A percentile compares a stretch with the other conserved stretches of the same genome.
These are phyloP conservation scores for Chlamydotis undulata DNA, from an alignment of 2,113 vertebrate genomes.

Conservation along the genomic window DNA sequence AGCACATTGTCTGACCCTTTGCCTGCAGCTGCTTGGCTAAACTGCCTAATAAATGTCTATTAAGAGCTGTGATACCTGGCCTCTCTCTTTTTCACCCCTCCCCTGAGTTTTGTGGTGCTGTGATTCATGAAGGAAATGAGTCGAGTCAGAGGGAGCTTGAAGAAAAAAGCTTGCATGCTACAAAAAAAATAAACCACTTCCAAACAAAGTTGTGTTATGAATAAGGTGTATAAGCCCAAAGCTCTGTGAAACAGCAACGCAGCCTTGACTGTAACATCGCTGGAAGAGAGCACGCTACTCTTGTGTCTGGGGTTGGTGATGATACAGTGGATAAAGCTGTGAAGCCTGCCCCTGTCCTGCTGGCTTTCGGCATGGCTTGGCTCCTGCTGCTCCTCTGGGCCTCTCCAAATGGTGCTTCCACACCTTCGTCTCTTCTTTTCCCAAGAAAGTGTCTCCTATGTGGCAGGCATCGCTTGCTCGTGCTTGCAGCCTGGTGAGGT, in stretches of 20 bases:
- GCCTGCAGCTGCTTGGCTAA: not conserved
- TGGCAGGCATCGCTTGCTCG: fast-evolving
- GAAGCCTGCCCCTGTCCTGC: not conserved
- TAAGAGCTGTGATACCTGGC: slow-evolving; percentile 5
- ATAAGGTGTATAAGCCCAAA: not conserved
- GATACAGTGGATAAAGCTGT: not conserved
- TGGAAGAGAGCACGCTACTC: fast-evolving
- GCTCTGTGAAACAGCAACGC: fast-evolving
- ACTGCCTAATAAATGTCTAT: slow-evolving; percentile 41
- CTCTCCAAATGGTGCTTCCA: not conserved
- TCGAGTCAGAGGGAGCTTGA: not conserved
- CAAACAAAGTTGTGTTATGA: not conserved
- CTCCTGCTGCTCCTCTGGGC: not conserved
- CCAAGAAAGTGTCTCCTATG: not conserved
- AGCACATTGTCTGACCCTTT: not conserved
- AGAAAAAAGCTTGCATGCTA: not conserved
- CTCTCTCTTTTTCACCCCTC: not conserved
- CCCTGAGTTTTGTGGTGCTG: not conserved
- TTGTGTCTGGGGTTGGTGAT: fast-evolving
- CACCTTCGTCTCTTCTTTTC: not conserved
- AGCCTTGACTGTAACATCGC: not conserved
- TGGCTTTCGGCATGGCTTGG: not conserved
- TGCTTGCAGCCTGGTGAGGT: not conserved
- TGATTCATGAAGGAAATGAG: not conserved
- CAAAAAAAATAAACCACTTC: not conserved